Evolutionary conservation across 2,797 vertebrate species (phyloP).

Genomic region (Botia almorhae): DNA sequence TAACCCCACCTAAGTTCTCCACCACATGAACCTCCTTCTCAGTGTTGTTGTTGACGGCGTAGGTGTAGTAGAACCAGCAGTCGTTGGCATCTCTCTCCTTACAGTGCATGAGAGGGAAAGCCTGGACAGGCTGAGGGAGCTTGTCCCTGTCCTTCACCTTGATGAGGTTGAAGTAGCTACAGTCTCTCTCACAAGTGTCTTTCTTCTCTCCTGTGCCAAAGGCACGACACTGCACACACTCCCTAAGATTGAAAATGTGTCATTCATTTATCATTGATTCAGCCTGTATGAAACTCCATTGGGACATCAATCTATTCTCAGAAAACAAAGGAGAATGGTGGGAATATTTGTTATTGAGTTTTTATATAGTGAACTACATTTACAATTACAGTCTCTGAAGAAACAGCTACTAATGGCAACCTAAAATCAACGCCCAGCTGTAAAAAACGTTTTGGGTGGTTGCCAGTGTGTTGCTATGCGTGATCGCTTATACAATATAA

Average conservation of each 20-base stretch:
- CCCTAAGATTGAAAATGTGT: constrained; percentile 72
- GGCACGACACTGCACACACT: constrained; percentile 92
- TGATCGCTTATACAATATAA: not conserved
- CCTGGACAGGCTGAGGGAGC: constrained; percentile 86
- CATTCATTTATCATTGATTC: not conserved
- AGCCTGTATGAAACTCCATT: not conserved
- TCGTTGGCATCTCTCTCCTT: constrained; percentile 96
- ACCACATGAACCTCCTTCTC: constrained; percentile 82
- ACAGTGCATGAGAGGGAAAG: constrained; percentile 87
- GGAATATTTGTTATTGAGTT: not conserved
- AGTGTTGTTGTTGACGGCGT: constrained; percentile 85
- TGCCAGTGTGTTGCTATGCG: too few relatives aligned
- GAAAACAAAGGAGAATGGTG: not conserved
- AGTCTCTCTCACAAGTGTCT: constrained; percentile 82
- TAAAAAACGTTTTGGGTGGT: too few relatives aligned
- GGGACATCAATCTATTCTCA: not conserved
- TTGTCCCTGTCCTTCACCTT: constrained; percentile 83
- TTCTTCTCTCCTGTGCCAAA: constrained; percentile 91
- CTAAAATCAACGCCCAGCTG: too few relatives aligned
- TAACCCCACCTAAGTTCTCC: constrained; percentile 83
- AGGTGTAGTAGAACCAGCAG: constrained; percentile 99
- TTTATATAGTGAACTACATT: not conserved
- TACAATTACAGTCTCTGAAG: too few relatives aligned
- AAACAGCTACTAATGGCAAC: too few relatives aligned
- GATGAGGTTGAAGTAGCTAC: constrained; percentile 82